A percentile compares a stretch with the other conserved stretches of the same genome.
These are phyloP conservation scores for Tenthredo mesomela DNA, from an alignment of 2,888 invertebrate species.

Conservation along the genomic window DNA sequence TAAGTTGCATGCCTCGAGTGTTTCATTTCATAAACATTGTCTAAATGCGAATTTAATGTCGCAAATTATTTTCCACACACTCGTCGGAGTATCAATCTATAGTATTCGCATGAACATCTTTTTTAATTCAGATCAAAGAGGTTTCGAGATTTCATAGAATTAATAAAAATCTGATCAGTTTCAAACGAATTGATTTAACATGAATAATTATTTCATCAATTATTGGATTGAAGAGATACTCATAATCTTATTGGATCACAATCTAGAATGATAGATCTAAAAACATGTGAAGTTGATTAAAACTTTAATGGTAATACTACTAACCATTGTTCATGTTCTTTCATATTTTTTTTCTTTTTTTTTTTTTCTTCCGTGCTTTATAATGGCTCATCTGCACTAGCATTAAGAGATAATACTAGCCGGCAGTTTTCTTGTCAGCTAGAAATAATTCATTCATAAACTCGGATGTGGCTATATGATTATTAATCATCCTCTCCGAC, in stretches of 20 bases:
- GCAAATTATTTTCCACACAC: background rate
- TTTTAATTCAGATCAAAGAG: background rate
- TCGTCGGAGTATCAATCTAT: background rate
- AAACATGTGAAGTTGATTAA: background rate
- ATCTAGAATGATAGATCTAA: background rate
- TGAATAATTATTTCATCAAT: no score
- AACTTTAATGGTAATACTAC: background rate
- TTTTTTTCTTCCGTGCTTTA: background rate
- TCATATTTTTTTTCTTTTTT: background rate
- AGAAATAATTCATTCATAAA: conserved; percentile 23
- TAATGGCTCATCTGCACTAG: no score
- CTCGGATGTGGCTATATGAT: background rate
- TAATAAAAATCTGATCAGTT: background rate
- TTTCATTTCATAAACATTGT: background rate
- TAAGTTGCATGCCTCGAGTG: background rate
- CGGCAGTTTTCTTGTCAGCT: conserved; percentile 1
- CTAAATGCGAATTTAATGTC: background rate
- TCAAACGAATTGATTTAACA: background rate
- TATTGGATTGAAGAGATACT: background rate
- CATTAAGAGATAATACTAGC: background rate
- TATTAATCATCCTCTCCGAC: conserved; percentile 28
- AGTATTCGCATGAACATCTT: background rate
- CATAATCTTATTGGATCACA: background rate
- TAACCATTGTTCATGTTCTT: background rate
- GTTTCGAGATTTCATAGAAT: background rate